Evolutionary conservation across 2,888 invertebrate species (phyloP), one percentile per base, ranked within the genome.

Genomic region (Exocentrus adspersus): DNA sequence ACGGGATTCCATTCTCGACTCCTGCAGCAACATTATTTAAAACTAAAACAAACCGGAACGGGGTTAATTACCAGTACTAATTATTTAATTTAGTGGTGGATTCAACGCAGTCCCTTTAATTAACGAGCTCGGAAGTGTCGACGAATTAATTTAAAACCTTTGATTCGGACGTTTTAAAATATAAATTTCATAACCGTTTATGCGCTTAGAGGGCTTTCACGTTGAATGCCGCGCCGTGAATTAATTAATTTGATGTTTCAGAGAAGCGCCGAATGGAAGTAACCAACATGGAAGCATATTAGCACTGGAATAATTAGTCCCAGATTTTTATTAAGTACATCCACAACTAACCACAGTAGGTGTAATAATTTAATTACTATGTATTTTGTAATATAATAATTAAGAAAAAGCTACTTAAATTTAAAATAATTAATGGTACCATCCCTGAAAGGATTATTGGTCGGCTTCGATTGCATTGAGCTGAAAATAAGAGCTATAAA

Each of bases 31-130:
- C 20, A 43, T 43, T 43, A 43, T 28, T 28, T 28, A 28, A 21
- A 42, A 24, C 19, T 20, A 16, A 62, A 67, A 64, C 62, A 61
- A 67, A 67, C 64, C 60, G 59, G 52, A 62, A 58, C 48, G 46
- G 53, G 64, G 64, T 70, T 68, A 70, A 70, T 70, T 70, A 64
- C 66, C 68, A 64, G 61, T 63, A 57, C 66, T 64, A 70, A 70
- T 70, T 70, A 70, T 68, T 60, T 61, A 68, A 70, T 70, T 70
- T 65, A 54, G 60, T 60, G 64, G 61, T 60, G 68, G 62, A 68
- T 65, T 62, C 46, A 14, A n/a, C 30, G 21, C 57, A 19, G 37
- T 37, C 41, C 46, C 68, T 59, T 62, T 70, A 70, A 70, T 70
- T 70, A 70, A 70, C 67, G 57, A 63, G 52, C 64, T 14, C 57